A percentile compares a stretch with the other conserved stretches of the same genome.
These are phyloP conservation scores for Serrognathus titanus DNA, from an alignment of 2,888 invertebrate species.

Conservation along the genomic window DNA sequence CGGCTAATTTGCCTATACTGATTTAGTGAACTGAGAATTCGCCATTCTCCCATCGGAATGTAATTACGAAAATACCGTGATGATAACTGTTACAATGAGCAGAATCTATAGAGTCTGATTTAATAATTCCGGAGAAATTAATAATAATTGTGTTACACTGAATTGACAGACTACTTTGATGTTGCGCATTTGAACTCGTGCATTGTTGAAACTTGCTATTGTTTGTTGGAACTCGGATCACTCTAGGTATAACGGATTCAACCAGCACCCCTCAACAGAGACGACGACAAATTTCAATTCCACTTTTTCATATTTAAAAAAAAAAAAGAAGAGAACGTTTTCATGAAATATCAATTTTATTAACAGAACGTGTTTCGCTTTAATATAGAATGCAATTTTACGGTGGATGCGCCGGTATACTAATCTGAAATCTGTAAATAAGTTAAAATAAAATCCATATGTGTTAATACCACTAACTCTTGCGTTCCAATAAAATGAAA, in stretches of 20 bases:
- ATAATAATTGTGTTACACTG: slow-evolving; percentile 49
- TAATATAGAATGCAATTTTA: too few species aligned
- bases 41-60: slow-evolving; percentile 35
- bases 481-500: too few species aligned
- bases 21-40: slow-evolving; percentile 17
- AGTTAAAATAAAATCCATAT: too few species aligned
- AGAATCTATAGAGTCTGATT: slow-evolving; percentile 43
- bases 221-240: slow-evolving; percentile 31
- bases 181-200: slow-evolving; percentile 43
- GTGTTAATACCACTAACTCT: too few species aligned
- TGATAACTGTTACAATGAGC: slow-evolving; percentile 38
- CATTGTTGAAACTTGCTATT: slow-evolving; percentile 43
- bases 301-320: too few species aligned
- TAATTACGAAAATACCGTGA: slow-evolving; percentile 37
- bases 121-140: slow-evolving; percentile 49
- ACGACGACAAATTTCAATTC: too few species aligned
- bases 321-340: too few species aligned
- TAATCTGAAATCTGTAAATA: too few species aligned
- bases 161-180: slow-evolving; percentile 46
- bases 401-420: too few species aligned
- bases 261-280: not conserved
- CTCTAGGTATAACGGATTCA: slow-evolving; percentile 4
- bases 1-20: slow-evolving; percentile 14
- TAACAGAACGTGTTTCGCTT: too few species aligned
- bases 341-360: too few species aligned